Evolutionary conservation across 2,113 vertebrate species (phyloP).

Genomic region (Gasterosteus aculeatus): DNA sequence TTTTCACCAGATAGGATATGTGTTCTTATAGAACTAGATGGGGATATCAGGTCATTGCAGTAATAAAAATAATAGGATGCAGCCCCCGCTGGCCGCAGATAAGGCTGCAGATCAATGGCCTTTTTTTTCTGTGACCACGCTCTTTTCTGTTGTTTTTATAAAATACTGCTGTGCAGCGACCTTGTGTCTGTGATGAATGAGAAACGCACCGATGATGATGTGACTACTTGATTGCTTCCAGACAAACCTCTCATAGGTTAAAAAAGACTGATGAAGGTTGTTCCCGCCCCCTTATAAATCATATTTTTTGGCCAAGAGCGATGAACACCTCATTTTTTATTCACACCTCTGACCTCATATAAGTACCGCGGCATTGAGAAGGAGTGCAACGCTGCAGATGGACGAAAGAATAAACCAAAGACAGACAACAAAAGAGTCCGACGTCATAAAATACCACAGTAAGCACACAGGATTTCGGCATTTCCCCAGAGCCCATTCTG

Average conservation of each 20-base stretch:
- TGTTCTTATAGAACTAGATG: slow-evolving; percentile 30
- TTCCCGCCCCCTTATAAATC: slow-evolving; percentile 42
- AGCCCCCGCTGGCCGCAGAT: slow-evolving; percentile 40
- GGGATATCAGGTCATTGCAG: slow-evolving; percentile 41
- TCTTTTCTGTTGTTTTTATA: slow-evolving; percentile 40
- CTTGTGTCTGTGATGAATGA: slow-evolving; percentile 50
- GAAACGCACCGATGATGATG: slow-evolving; percentile 35
- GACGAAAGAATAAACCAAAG: slow-evolving; percentile 20
- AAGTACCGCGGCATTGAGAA: slow-evolving; percentile 16
- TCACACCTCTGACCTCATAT: slow-evolving; percentile 55
- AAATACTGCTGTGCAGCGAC: slow-evolving; percentile 20
- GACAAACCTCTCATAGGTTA: slow-evolving; percentile 58
- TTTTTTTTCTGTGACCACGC: slow-evolving; percentile 16
- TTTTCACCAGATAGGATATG: slow-evolving; percentile 28
- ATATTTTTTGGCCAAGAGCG: slow-evolving; percentile 47
- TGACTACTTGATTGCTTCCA: slow-evolving; percentile 65
- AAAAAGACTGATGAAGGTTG: slow-evolving; percentile 36
- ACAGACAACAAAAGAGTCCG: slow-evolving; percentile 6
- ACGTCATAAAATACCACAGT: slow-evolving; percentile 58
- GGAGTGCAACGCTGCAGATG: slow-evolving; percentile 13
- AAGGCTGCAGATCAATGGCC: slow-evolving; percentile 11
- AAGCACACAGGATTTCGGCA: slow-evolving; percentile 49
- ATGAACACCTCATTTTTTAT: slow-evolving; percentile 57
- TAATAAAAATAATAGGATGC: slow-evolving; percentile 46
- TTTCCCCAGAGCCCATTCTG: slow-evolving; percentile 50